phyloP scores from a whole-genome alignment of 2,797 vertebrate species.

The Streptopelia turtur region DNA sequence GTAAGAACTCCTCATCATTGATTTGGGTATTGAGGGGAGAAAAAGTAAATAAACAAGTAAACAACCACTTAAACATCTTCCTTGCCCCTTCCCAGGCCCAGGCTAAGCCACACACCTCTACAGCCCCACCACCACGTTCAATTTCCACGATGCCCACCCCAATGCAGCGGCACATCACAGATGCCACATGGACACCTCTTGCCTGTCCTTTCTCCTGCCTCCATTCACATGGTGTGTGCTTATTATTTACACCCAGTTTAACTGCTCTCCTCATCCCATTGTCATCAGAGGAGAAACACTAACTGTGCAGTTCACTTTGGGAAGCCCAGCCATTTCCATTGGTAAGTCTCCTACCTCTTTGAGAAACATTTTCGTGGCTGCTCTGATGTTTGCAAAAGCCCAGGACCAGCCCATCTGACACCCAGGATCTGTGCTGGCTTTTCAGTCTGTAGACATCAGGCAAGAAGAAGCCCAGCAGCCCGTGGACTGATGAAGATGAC shows the following conservation, averaged over 20 bases:
- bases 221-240: accelerated
- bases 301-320: not conserved
- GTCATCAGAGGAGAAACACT: not conserved
- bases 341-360: not conserved
- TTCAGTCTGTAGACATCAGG: not conserved
- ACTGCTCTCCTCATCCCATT: not conserved
- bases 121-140: not conserved
- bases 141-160: not conserved
- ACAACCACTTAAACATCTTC: not conserved
- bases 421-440: not conserved
- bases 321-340: not conserved
- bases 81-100: not conserved
- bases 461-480: not conserved
- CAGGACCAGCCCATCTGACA: not conserved
- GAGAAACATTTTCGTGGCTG: not conserved
- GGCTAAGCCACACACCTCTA: not conserved
- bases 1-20: not conserved
- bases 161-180: accelerated
- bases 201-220: not conserved
- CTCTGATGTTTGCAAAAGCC: not conserved
- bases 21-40: not conserved
- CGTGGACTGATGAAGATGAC: not conserved
- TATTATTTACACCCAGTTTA: not conserved
- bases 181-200: not conserved
- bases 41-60: not conserved